Base-by-base conservation (phyloP, 1,140 invertebrate species). In the Musca vetustissima region DNA sequence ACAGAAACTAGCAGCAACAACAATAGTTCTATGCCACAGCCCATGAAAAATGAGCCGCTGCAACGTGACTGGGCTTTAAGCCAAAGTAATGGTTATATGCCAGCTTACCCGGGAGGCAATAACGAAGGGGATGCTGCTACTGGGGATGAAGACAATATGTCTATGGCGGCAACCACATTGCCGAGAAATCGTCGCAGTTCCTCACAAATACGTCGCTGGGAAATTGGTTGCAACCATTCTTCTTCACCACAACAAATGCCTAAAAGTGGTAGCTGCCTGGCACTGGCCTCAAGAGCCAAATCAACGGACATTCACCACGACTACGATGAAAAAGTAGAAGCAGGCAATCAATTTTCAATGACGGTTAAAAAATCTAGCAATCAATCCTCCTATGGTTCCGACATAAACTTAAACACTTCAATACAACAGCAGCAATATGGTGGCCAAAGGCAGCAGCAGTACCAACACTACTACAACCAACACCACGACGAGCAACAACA, bases 1-100 rank as follows among this genome's bases (percentile, higher is more conserved):
- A 9, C 1, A 52, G 21, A 9, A 21, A 4, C 21, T 70, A 78
- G 52, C 74, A 76, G 9, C 49, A 21, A 21, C 13, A 21, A 17
- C 49, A 19, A 13, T 13, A 43, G 2, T 17, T 19, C 49, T 6
- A 52, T 22, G 49, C 17, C 49, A 19, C 19, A 19, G n/a, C 1
- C 36, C 49, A 59, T 55, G 32, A 68, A 43, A 43, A 43, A 43
- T 43, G 36, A 43, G 48, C 52, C 43, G 28, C 64, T 47, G 49
- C 61, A 1, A n/a, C 52, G 49, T 61, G 17, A 28, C 21, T 61
- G 57, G 57, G 57, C 57, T 61, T 36, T 36, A 43, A 61, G 57
- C 57, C 57, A 61, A 61, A 61, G 57, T 61, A 61, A 61, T 61
- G 57, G 57, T n/a, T 32, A 43, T 36, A 61, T 61, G 32, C n/a